Evolutionary conservation across 2,888 invertebrate genomes (phyloP), one percentile per base, ranked within the genome.

Genomic region (Hyposoter didymator): DNA sequence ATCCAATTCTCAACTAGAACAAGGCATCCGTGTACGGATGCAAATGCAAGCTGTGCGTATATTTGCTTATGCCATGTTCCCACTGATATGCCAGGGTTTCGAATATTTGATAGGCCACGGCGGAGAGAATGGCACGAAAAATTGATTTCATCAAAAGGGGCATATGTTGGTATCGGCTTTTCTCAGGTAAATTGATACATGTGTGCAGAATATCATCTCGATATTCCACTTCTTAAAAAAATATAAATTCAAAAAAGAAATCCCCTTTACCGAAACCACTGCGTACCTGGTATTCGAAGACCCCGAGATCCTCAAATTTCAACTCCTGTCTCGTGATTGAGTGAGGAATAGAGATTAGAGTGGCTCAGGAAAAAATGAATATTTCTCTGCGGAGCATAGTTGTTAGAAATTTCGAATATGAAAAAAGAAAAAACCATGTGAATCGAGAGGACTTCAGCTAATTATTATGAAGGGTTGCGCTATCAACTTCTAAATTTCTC

Each of bases 1-100:
- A 74, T 74, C 28, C 39, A 64, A 83, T 73, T 74, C 32, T n/a
- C 67, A 45, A n/a, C n/a, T 62, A 55, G 70, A 76, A 45, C 67
- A 43, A 74, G 19, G 14, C 72, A 59, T 55, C 67, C 73, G 35
- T 47, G 14, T 32, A 43, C 22, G n/a, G 69, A 69, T 74, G 70
- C 45, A 64, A 45, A 43, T 28, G 12, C 28, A 14, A 59, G 17
- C 52, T 10, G 32, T 19, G 17, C 45, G 47, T 49, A 35, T 66
- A 73, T 64, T 45, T n/a, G 14, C 66, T 22, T 8, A 78, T 22
- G 67, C 55, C 28, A 5, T 28, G 59, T 28, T 45, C 28, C 28
- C 43, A 59, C 19, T 52, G 73, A 69, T 28, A 49, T 1, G 66
- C n/a, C 39, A 19, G 47, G 35, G 45, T 72, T 64, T 67, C 67